Evolutionary conservation across 2,888 invertebrate species (phyloP), one percentile per base, ranked within the genome.

Genomic region (Hipparchia sbordonii): DNA sequence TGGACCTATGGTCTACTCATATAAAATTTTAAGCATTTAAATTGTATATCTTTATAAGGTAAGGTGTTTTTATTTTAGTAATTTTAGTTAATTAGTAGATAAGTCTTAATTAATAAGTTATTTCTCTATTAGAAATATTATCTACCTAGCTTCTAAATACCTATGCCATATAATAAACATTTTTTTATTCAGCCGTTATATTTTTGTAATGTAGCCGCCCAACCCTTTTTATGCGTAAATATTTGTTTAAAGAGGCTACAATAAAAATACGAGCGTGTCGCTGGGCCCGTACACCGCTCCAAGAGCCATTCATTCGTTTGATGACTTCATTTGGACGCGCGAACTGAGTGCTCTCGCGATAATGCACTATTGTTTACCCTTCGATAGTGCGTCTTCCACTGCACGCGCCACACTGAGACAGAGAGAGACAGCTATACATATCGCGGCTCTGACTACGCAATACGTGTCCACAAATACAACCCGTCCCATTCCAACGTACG

Each of bases 281-380:
- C 85, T 84, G 84, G 87, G 88, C 52, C 69, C 69, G 70, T 87
- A 87, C 87, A 87, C 89, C 84, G 85, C 85, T 86, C 85, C 85
- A 84, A 73, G 82, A 82, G 87, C 92, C 92, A 92, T 93, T 93
- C 91, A 92, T 92, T 91, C 91, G 89, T 89, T 92, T 93, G 93
- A 93, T 93, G 93, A 88, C 93, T 93, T 93, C 92, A 93, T 93
- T 93, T 92, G 87, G 87, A 87, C 88, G 90, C 90, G 89, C 88
- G 86, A 89, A 90, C 86, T 85, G 90, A 91, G 88, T 88, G 89
- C 90, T 89, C 84, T 89, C 87, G 90, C 89, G 91, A 92, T 93
- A 92, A 93, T 93, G 91, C 88, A 90, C 93, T 91, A 93, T 93
- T 93, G 93, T 93, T 93, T 93, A 93, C 93, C 91, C 90, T 92